Base-by-base conservation (phyloP, 2,113 vertebrate genomes). In the Heterochromis multidens region DNA sequence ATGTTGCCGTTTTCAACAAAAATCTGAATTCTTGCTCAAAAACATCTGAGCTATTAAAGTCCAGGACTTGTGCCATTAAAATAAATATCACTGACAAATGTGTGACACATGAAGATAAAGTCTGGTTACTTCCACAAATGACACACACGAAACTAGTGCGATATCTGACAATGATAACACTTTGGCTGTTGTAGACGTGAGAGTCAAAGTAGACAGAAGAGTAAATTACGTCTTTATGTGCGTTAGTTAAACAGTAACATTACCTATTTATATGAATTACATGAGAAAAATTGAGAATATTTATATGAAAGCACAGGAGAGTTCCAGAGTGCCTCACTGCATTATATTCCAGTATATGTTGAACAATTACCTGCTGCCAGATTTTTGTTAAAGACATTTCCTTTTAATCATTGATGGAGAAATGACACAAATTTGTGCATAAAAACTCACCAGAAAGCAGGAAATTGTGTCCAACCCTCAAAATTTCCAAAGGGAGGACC, bases 1-100 rank as follows among this genome's bases (percentile, higher is more conserved):
- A 70, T 0, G 5, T 1, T 65, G 14, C 23, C 0, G 14, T 17
- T 8, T 3, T 46, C 37, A 70, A 46, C 2, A 70, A 0, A 0
- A 27, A 70, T 27, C 63, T 27, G 63, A 70, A 70, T 11, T 70
- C 63, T 46, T 46, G 37, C 37, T 37, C 37, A 37, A 8, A 37
- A 37, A 37, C 37, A 37, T 37, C 33, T 35, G 37, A 3, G 6
- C 37, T 37, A 8, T 37, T 37, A 10, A 37, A 37, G 37, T 37
- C 37, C 5, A 6, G 33, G 33, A 35, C 33, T 4, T 35, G 31
- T n/a, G n/a, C 3, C 3, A 33, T 33, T 3, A 35, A 5, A 35
- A 35, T 35, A 35, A 35, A 35, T 35, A 35, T 35, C 33, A 35
- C 2, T 35, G 33, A 35, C 7, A 67, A 23, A 2, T 19, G 4